Evolutionary conservation across 2,888 invertebrate genomes (phyloP).

Genomic region (Monoplex corrugatus): DNA sequence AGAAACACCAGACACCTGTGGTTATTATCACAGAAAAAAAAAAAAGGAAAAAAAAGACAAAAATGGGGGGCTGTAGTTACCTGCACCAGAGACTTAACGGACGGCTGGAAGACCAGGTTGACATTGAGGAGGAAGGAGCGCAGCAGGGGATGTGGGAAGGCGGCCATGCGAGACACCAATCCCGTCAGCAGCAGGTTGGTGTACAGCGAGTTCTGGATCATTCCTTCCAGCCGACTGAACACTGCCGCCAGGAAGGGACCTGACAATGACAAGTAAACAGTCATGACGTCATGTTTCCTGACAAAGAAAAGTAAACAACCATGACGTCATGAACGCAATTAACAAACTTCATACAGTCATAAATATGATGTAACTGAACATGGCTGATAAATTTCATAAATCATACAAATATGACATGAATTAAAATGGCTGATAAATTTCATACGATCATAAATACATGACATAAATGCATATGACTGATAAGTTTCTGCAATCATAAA

Average conservation of each 20-base stretch:
- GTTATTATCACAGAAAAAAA: not conserved
- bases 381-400: too few species aligned
- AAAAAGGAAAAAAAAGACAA: not conserved
- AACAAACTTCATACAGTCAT: too few species aligned
- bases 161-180: conserved; percentile 91
- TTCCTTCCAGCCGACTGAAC: conserved; percentile 90
- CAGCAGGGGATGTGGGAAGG: conserved; percentile 93
- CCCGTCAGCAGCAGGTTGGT: conserved; percentile 94
- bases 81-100: conserved; percentile 94
- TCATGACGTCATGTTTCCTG: too few species aligned
- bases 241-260: conserved; percentile 91
- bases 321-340: too few species aligned
- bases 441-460: too few species aligned
- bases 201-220: conserved; percentile 91
- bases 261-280: conserved; percentile 53
- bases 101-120: conserved; percentile 92
- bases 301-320: too few species aligned
- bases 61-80: conserved; percentile 82
- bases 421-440: too few species aligned
- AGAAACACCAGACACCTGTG: not conserved
- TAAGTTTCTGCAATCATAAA: too few species aligned
- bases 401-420: not conserved
- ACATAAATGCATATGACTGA: too few species aligned
- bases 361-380: too few species aligned
- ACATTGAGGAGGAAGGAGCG: conserved; percentile 93